Conservation (phyloP, 1,140 invertebrate species). For the Hylaeus volcanicus region DNA sequence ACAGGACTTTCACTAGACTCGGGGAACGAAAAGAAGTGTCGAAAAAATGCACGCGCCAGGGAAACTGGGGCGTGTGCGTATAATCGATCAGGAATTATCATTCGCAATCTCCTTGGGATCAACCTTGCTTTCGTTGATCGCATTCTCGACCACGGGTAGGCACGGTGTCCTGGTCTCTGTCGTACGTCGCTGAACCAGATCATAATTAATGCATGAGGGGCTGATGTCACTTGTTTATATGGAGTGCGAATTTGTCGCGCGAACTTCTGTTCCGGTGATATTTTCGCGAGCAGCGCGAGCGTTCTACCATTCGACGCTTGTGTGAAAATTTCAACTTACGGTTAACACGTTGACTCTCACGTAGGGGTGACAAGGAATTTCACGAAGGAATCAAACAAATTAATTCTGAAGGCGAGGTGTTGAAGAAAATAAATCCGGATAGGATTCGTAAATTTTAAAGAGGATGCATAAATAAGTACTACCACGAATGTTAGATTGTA, state of each 20-base stretch:
- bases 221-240: neutral
- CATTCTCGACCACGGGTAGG: constrained; percentile 61
- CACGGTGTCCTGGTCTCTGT: neutral
- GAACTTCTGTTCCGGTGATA: neutral
- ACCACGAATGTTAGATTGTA: too few relatives aligned
- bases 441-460: too few relatives aligned
- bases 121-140: constrained; percentile 77
- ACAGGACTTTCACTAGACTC: constrained; percentile 50
- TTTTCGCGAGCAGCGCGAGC: neutral
- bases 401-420: too few relatives aligned
- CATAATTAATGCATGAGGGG: constrained; percentile 8
- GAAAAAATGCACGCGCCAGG: constrained; percentile 62
- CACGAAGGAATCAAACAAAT: too few relatives aligned
- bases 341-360: too few relatives aligned
- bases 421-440: too few relatives aligned
- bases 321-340: too few relatives aligned
- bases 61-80: constrained; percentile 68
- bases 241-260: neutral
- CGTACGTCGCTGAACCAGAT: constrained; percentile 1
- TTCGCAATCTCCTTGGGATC: constrained; percentile 73
- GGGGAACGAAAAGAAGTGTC: constrained; percentile 45
- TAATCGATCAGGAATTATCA: constrained; percentile 72
- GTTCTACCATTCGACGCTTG: neutral
- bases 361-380: too few relatives aligned
- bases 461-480: too few relatives aligned